These are phyloP conservation scores for Leptestheria dahalacensis DNA, from an alignment of 1,140 invertebrate genomes.

Conservation along the genomic window DNA sequence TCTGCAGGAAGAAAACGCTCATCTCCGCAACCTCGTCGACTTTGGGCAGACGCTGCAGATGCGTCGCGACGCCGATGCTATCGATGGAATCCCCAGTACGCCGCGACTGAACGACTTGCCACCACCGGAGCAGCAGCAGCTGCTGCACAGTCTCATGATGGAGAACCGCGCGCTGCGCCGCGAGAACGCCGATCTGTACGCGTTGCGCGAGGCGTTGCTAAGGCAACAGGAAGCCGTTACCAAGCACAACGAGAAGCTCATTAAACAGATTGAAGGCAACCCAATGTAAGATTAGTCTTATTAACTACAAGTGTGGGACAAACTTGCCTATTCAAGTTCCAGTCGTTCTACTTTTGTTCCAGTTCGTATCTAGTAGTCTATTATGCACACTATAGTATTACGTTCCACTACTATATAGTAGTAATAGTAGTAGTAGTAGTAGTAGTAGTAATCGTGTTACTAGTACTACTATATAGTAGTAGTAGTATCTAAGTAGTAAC, in stretches of 20 bases:
- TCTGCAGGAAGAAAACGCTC: constrained; percentile 80
- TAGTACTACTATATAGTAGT: background rate
- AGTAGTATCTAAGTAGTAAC: background rate
- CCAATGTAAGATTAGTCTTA: constrained; percentile 42
- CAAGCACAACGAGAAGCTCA: constrained; percentile 71
- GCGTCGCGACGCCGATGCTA: background rate
- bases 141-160: constrained; percentile 18
- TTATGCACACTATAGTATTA: background rate
- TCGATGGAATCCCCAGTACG: background rate
- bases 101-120: constrained; percentile 11
- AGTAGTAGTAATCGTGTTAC: background rate
- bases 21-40: constrained; percentile 56
- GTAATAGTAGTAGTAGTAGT: background rate
- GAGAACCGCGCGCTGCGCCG: constrained; percentile 72
- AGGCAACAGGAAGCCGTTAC: constrained; percentile 79
- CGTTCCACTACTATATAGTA: background rate
- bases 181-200: constrained; percentile 74
- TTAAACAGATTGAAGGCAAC: constrained; percentile 73
- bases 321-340: too few species aligned
- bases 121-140: constrained; percentile 3
- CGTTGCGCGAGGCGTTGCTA: constrained; percentile 56
- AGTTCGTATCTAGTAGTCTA: background rate
- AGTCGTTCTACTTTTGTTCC: background rate
- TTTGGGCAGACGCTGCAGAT: constrained; percentile 22
- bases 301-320: too few species aligned